Base-by-base conservation (phyloP, 2,113 vertebrate species). In the Rhabdornis inornatus region DNA sequence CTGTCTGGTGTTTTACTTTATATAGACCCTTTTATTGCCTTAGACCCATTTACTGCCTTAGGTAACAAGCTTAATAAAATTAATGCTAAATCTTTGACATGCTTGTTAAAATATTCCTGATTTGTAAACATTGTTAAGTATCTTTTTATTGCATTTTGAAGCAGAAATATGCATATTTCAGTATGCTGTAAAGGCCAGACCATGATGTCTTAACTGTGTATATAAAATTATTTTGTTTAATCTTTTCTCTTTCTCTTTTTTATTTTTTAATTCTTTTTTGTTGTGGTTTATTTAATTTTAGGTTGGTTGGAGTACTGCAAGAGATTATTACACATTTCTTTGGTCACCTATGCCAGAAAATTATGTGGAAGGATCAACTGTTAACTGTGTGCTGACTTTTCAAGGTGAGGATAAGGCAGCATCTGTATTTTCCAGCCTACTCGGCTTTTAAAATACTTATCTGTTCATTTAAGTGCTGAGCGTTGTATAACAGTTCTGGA, bases 291-390 rank as follows among this genome's bases (percentile, higher is more conserved):
- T 87, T 93, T 96, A 83, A 87, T 94, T 96, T 90, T 97, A 99
- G 99, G 99, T 99, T 96, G 99, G 99, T 89, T 99, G 99, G 99
- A 99, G 99, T 97, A 99, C 99, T 55, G 99, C 99, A 92, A 98
- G 99, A 96, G 99, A 99, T 97, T 99, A 99, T 98, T 99, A 99
- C 83, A 99, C 99, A 2, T 99, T 99, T 98, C 97, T 99, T 95
- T 99, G 99, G 99, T 99, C 99, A 31, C 99, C 99, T 94, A 98
- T 99, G 97, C 99, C 99, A 92, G 99, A 99, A 90, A 98, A 98
- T 93, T 99, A 99, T 94, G 97, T 97, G 56, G 98, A 99, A 97
- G 99, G 99, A 96, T 99, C 98, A 61, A 98, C 98, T 93, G 98
- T 99, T 96, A 99, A 99, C 97, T 98, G 99, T 97, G 98, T 98